A percentile compares a stretch with the other conserved stretches of the same genome.
These are phyloP conservation scores for Euplagia quadripunctaria DNA, from an alignment of 2,888 invertebrate species.

Conservation along the genomic window DNA sequence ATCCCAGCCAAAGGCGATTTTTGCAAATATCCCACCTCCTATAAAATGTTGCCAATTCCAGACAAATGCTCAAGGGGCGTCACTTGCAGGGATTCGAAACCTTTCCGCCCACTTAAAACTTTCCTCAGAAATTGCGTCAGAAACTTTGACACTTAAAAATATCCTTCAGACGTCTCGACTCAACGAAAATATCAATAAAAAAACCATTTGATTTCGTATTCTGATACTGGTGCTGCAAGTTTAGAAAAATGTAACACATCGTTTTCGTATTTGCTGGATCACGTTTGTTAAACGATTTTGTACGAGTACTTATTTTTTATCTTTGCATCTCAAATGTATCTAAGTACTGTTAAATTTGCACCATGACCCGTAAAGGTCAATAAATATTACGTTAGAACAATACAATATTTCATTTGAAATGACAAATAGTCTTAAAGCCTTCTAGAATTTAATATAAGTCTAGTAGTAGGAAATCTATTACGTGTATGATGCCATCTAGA, in stretches of 20 bases:
- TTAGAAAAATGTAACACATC: background rate
- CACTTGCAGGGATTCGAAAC: slow-evolving; percentile 45
- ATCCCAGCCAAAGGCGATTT: slow-evolving; percentile 35
- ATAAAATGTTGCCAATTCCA: slow-evolving; percentile 48
- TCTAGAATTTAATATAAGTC: slow-evolving; percentile 6
- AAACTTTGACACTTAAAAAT: slow-evolving; percentile 51
- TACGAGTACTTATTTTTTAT: slow-evolving; percentile 14
- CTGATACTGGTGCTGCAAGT: background rate
- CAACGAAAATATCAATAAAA: slow-evolving; percentile 43
- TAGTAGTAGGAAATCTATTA: background rate
- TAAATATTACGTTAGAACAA: slow-evolving; percentile 13
- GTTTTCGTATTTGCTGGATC: background rate
- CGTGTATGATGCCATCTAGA: background rate
- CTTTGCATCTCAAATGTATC: slow-evolving; percentile 13
- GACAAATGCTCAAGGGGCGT: slow-evolving; percentile 46
- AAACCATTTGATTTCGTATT: slow-evolving; percentile 35
- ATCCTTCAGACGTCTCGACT: slow-evolving; percentile 33
- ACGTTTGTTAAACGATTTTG: background rate
- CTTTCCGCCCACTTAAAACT: slow-evolving; percentile 52
- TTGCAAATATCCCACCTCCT: slow-evolving; percentile 39
- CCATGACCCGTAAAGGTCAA: slow-evolving; percentile 10
- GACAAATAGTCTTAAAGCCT: background rate
- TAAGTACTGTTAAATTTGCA: slow-evolving; percentile 1
- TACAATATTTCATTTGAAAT: slow-evolving; percentile 1
- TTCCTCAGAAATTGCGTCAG: slow-evolving; percentile 47